Percentiles rank a stretch among this genome's conserved stretches.
These are phyloP conservation scores for Cabera pusaria DNA, from an alignment of 2,888 invertebrate species.

Conservation along the genomic window DNA sequence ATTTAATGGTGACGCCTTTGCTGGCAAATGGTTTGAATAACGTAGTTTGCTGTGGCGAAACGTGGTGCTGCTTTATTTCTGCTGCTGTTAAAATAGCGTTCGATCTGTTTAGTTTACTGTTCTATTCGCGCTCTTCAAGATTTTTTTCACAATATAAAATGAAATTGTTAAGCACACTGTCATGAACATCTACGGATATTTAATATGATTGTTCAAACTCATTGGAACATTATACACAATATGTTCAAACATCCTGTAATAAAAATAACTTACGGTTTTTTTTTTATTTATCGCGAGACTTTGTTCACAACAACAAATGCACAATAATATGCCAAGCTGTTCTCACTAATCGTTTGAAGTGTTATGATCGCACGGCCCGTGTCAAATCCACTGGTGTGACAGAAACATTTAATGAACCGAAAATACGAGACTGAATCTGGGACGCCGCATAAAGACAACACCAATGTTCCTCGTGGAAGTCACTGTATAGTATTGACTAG, in stretches of 20 bases:
- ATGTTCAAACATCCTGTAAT: slow-evolving; percentile 19
- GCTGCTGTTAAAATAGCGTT: slow-evolving; percentile 29
- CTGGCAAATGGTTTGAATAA: slow-evolving; percentile 70
- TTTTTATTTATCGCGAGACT: slow-evolving; percentile 43
- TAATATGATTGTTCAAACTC: no score
- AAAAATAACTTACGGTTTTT: no score
- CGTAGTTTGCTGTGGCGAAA: slow-evolving; percentile 78
- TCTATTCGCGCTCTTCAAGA: no score
- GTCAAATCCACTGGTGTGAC: slow-evolving; percentile 40
- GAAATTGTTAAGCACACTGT: slow-evolving; percentile 16
- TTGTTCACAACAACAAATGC: slow-evolving; percentile 47
- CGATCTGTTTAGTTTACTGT: slow-evolving; percentile 7
- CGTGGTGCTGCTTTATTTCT: slow-evolving; percentile 66
- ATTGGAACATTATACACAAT: no score
- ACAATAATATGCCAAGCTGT: slow-evolving; percentile 40
- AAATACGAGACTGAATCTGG: slow-evolving; percentile 13
- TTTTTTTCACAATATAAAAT: no score
- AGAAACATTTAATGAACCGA: slow-evolving; percentile 40
- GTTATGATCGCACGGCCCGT: slow-evolving; percentile 35
- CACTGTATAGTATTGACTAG: slow-evolving; percentile 46
- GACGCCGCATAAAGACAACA: slow-evolving; percentile 22
- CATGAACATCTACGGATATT: slow-evolving; percentile 7
- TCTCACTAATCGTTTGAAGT: slow-evolving; percentile 42
- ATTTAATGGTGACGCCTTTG: slow-evolving; percentile 64
- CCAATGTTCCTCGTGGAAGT: slow-evolving; percentile 24